Base-by-base conservation (phyloP, 1,140 invertebrate genomes). In the Diachasmimorpha longicaudata region DNA sequence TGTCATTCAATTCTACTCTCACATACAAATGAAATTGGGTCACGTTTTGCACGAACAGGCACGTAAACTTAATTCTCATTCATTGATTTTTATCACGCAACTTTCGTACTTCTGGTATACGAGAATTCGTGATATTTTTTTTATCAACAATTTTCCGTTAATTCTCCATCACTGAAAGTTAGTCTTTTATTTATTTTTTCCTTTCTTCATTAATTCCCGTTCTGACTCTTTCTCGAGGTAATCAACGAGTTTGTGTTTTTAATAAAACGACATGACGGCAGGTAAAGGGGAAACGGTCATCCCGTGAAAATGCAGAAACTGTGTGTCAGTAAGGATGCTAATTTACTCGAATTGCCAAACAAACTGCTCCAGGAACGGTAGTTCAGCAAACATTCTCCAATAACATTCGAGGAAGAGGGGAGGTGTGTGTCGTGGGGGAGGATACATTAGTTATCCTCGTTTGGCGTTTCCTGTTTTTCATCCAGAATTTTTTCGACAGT, bases 341-440 rank as follows among this genome's bases (percentile, higher is more conserved):
- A 63, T 63, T 63, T 63, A 25, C 58, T 63, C 23, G 19, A 23
- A 63, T 63, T 63, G 58, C 58, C 58, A 63, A 63, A 63, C 58
- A 63, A 52, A 63, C 58, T 23, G 58, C 58, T 63, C 21, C 21
- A 25, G 58, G 21, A 63, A 63, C 13, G 58, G 23, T 25, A 63
- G 58, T 63, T 63, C 58, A 31, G 58, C 58, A 63, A 63, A 63
- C 58, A 63, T 63, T 63, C 58, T 63, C 58, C 58, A 63, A 63
- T 63, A 25, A 25, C 58, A 63, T 25, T 11, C 21, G 21, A 0
- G 58, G 21, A 11, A 63, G 8, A 13, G 23, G 11, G 58, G 23
- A 23, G 23, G n/a, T 6, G n/a, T 8, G 6, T 16, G 19, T 16
- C 19, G n/a, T 55, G 48, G n/a, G 19, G 48, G 58, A 55, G 48